Percentiles rank a stretch among this genome's conserved stretches.
Conservation (phyloP, 2,113 vertebrate genomes). For the Siniperca knerii region DNA sequence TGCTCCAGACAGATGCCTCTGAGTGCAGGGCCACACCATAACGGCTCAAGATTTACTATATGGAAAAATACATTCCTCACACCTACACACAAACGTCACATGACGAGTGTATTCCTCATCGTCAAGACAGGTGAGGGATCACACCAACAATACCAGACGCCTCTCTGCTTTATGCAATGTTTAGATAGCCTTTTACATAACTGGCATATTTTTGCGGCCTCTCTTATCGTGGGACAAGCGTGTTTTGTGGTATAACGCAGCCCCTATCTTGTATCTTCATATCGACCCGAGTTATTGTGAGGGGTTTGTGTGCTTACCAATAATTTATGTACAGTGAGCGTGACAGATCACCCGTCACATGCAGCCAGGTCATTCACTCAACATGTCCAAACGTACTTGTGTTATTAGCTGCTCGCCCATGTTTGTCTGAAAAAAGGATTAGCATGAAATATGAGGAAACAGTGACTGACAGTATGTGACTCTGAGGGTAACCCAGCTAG, state of each 20-base stretch:
- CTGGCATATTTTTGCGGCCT: slow-evolving; percentile 19
- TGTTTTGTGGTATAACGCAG: background rate
- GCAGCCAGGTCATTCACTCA: slow-evolving; percentile 36
- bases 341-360: slow-evolving; percentile 53
- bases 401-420: slow-evolving; percentile 48
- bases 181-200: slow-evolving; percentile 67
- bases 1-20: slow-evolving; percentile 12
- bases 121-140: slow-evolving; percentile 49
- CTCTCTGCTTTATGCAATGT: slow-evolving; percentile 55
- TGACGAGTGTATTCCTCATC: slow-evolving; percentile 34
- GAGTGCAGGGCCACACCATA: slow-evolving; percentile 21
- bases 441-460: slow-evolving; percentile 76
- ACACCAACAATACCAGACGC: slow-evolving; percentile 31
- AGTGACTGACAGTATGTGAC: slow-evolving; percentile 57
- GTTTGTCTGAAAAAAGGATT: slow-evolving; percentile 78
- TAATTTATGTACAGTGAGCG: slow-evolving; percentile 59
- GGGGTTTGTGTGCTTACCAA: background rate
- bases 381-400: slow-evolving; percentile 61
- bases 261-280: slow-evolving; percentile 48
- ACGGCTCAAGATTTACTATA: slow-evolving; percentile 29
- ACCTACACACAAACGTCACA: slow-evolving; percentile 41
- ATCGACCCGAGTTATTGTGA: slow-evolving; percentile 38
- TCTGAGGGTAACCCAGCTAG: slow-evolving; percentile 69
- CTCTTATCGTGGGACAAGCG: slow-evolving; percentile 41
- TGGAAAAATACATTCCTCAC: slow-evolving; percentile 70